phyloP scores from a whole-genome alignment of 2,113 vertebrate genomes.

The Chamaetylas fuelleborni region DNA sequence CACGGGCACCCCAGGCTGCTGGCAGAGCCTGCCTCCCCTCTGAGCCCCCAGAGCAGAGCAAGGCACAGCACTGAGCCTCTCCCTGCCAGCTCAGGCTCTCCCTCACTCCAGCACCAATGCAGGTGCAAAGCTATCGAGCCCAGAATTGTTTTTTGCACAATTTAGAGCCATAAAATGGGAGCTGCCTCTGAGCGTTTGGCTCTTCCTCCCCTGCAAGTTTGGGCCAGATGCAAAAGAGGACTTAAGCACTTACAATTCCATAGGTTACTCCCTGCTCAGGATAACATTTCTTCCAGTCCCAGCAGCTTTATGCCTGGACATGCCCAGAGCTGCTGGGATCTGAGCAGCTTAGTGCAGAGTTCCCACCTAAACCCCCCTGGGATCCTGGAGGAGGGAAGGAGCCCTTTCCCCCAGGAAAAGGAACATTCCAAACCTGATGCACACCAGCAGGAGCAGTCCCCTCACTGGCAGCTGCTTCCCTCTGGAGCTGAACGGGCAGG shows the following conservation, averaged over 20 bases:
- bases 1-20: background rate
- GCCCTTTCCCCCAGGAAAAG: background rate
- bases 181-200: slow-evolving; percentile 57
- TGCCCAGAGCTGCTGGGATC: slow-evolving; percentile 38
- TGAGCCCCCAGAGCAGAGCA: background rate
- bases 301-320: slow-evolving; percentile 47
- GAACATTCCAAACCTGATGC: background rate
- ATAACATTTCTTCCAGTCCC: slow-evolving; percentile 58
- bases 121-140: background rate
- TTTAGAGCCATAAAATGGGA: slow-evolving; percentile 28
- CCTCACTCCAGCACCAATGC: background rate
- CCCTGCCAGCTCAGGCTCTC: background rate
- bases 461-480: background rate
- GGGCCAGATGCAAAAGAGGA: slow-evolving; percentile 45
- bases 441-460: background rate
- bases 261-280: slow-evolving; percentile 51
- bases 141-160: background rate
- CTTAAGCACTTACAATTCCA: slow-evolving; percentile 26
- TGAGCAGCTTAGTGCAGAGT: background rate
- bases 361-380: background rate
- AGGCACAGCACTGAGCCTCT: background rate
- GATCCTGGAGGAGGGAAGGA: background rate
- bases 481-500: background rate
- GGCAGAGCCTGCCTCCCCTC: background rate
- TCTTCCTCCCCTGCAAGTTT: slow-evolving; percentile 51